These are phyloP conservation scores for Oostethus manadensis DNA, from an alignment of 2,113 vertebrate genomes.

Conservation along the genomic window DNA sequence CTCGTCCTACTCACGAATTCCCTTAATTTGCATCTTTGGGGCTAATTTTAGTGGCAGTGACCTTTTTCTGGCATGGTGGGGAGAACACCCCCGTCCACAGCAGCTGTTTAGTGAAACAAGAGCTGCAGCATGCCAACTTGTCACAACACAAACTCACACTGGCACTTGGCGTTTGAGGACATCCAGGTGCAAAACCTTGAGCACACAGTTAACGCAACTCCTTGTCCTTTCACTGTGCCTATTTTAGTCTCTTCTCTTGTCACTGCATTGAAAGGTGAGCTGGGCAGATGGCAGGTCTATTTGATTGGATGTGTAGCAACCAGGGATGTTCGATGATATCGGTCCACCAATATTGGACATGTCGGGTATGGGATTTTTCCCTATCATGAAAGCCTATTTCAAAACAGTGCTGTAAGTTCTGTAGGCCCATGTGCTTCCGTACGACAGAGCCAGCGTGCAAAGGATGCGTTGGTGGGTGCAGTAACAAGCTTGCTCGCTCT, in stretches of 20 bases:
- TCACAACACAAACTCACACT: conserved; percentile 46
- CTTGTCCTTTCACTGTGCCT: conserved; percentile 7
- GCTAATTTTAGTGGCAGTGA: conserved; percentile 71
- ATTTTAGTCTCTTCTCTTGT: conserved; percentile 34
- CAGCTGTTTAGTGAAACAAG: conserved; percentile 70
- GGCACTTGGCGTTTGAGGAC: conserved; percentile 49
- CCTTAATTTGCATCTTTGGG: conserved; percentile 41
- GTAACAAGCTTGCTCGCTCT: too few species aligned
- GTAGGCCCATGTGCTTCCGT: too few species aligned
- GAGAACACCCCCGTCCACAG: conserved; percentile 54
- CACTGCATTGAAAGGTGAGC: background rate
- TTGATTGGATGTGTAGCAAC: background rate
- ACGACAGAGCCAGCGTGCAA: too few species aligned
- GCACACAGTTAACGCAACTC: background rate
- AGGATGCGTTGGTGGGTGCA: too few species aligned
- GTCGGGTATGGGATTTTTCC: too few species aligned
- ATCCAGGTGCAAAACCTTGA: conserved; percentile 22
- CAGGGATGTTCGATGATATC: too few species aligned
- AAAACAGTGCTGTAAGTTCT: too few species aligned
- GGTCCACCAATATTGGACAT: too few species aligned
- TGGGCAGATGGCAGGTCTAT: conserved; percentile 31
- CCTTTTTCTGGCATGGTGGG: conserved; percentile 69
- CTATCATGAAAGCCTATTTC: too few species aligned
- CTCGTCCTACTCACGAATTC: background rate
- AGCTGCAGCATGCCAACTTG: conserved; percentile 40